Base-by-base conservation (phyloP, 2,888 invertebrate species). In the Ormyrus pomaceus region DNA sequence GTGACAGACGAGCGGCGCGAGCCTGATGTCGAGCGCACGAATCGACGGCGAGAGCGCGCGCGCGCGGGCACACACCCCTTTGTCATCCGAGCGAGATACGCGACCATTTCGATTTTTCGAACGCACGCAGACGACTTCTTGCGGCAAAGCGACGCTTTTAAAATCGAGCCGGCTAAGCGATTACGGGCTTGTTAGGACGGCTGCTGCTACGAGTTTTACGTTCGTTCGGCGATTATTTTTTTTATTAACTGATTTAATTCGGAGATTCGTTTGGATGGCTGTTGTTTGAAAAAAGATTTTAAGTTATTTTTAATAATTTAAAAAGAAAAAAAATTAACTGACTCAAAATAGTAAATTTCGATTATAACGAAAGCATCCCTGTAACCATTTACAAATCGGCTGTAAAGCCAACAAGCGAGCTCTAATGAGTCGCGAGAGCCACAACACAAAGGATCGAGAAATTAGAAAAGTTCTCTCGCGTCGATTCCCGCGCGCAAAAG, bases 1-100 rank as follows among this genome's bases (percentile, higher is more conserved):
- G 77, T 83, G 83, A 84, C 84, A 84, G 83, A 79, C 81, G 84
- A 82, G 79, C 77, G 80, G 82, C 83, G 82, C 83, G 82, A 83
- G 83, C 81, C 78, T 61, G 62, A 64, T 76, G 70, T 71, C 81
- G 65, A 34, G 34, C 3, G 34, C 34, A 34, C 34, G 34, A 34
- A 34, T 2, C 34, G 34, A 34, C 34, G 1, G 34, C 34, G 19
- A 19, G 19, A 19, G 56, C 72, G 62, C 74, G 13, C 69, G 45
- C 59, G 58, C 46, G 58, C 55, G 19, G 11, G 70, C 53, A 53
- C 56, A 34, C 69, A 82, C 82, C 82, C 83, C 66, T 73, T 69
- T 61, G 75, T 82, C 66, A 56, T 73, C 71, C 55, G 11, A 51
- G 66, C 74, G 78, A 79, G 76, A 53, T 8, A 61, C 74, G 48